Evolutionary conservation across 2,113 vertebrate genomes (phyloP), one percentile per base, ranked within the genome.

Genomic region (Stigmatopora nigra): DNA sequence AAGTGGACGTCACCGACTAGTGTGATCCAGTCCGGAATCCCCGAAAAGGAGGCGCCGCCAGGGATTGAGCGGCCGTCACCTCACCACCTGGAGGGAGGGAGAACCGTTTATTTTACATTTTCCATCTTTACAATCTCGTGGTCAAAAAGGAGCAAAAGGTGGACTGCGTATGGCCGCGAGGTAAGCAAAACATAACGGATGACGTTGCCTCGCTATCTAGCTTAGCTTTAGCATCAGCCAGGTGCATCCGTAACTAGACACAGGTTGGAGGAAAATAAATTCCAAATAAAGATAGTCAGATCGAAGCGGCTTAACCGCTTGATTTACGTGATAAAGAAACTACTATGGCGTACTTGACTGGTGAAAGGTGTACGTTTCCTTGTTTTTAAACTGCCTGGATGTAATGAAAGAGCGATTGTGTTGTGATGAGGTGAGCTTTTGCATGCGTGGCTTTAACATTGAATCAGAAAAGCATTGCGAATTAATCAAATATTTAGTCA

Each of bases 341-440:
- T 56, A 31, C 31, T 56, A 15, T 7, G 25, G 25, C 3, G 2
- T 22, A 56, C 22, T 16, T 3, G 22, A 15, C 14, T 15, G 25
- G 1, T 14, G 53, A 31, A 56, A 31, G 3, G 19, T 31, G 53
- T 13, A 13, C 22, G 25, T 56, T 56, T 13, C 0, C 20, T 25
- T 56, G 20, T 13, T 7, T 15, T 31, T 52, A 59, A 63, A 16
- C 11, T 13, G 20, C 16, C 48, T 63, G 44, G 19, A 13, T 49
- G 57, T 51, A 41, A 81, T 87, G 69, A 89, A 87, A 86, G 86
- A 70, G 2, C 56, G 80, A 80, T 80, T 87, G 86, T 87, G 58
- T 62, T 2, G 14, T 13, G 44, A 45, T 25, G 31, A 64, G 52
- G 58, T 7, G 11, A 56, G 25, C 20, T 15, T 8, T 3, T 81